Conservation (phyloP, 2,888 invertebrate species). For the Lithophane leautieri region DNA sequence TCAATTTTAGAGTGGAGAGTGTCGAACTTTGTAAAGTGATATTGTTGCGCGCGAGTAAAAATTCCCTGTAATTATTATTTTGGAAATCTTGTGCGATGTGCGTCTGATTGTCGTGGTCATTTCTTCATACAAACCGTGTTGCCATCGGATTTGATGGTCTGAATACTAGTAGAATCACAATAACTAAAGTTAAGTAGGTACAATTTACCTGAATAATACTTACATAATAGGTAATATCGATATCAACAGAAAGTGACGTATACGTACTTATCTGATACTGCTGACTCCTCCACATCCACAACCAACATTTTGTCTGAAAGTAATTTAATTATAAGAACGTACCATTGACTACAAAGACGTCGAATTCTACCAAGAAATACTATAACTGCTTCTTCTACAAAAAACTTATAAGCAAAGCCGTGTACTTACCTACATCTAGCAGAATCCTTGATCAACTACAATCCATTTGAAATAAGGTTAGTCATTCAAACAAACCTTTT, state of each 20-base stretch:
- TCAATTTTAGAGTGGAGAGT: neutral
- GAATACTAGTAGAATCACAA: neutral
- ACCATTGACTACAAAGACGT: neutral
- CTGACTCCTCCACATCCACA: neutral
- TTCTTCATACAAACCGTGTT: neutral
- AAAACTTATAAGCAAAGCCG: neutral
- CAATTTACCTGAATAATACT: neutral
- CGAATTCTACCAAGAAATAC: neutral
- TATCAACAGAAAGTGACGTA: neutral
- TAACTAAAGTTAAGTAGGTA: neutral
- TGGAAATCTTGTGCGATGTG: neutral
- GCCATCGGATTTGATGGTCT: neutral
- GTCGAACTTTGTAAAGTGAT: neutral
- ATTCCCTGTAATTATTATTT: neutral
- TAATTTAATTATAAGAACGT: neutral
- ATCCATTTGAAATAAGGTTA: no score
- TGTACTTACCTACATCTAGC: neutral
- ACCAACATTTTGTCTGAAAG: neutral
- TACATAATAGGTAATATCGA: neutral
- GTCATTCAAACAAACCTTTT: no score
- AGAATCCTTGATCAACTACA: neutral
- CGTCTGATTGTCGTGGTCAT: neutral
- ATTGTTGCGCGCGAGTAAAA: neutral
- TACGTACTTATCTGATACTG: neutral
- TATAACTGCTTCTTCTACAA: neutral